phyloP scores from a whole-genome alignment of 2,797 vertebrate species.

The Darevskia mixta region DNA sequence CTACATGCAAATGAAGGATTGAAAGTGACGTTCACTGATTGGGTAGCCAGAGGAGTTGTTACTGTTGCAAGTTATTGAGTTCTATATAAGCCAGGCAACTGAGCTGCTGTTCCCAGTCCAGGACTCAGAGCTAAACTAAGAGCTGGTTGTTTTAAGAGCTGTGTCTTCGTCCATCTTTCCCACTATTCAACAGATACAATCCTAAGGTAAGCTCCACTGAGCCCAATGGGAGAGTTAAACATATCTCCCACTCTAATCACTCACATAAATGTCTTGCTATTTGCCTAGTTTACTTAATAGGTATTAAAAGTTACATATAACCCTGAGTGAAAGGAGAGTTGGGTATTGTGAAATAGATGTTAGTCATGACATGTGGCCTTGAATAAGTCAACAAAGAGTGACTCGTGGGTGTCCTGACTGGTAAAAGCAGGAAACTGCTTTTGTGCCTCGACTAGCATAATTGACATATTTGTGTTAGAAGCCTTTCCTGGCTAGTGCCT shows the following conservation, averaged over 20 bases:
- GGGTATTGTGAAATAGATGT: not conserved
- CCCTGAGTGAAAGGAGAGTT: not conserved
- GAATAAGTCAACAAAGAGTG: not conserved
- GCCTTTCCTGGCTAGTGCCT: not conserved
- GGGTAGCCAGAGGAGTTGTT: no score
- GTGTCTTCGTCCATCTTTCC: no score
- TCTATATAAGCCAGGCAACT: no score
- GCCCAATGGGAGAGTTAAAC: not conserved
- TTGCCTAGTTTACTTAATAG: not conserved
- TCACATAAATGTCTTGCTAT: not conserved
- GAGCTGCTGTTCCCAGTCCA: no score
- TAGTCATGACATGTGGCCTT: not conserved
- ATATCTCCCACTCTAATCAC: not conserved
- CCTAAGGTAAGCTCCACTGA: not conserved
- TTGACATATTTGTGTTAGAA: not conserved
- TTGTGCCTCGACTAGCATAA: not conserved
- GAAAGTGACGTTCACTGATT: no score
- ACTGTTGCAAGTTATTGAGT: no score
- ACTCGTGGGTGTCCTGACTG: not conserved
- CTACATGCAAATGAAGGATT: no score
- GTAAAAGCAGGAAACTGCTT: not conserved
- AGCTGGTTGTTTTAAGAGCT: no score
- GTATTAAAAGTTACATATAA: not conserved
- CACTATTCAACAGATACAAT: not conserved
- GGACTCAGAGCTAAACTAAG: no score